Evolutionary conservation across 1,140 invertebrate genomes (phyloP).

Genomic region (Calliopsis andreniformis): DNA sequence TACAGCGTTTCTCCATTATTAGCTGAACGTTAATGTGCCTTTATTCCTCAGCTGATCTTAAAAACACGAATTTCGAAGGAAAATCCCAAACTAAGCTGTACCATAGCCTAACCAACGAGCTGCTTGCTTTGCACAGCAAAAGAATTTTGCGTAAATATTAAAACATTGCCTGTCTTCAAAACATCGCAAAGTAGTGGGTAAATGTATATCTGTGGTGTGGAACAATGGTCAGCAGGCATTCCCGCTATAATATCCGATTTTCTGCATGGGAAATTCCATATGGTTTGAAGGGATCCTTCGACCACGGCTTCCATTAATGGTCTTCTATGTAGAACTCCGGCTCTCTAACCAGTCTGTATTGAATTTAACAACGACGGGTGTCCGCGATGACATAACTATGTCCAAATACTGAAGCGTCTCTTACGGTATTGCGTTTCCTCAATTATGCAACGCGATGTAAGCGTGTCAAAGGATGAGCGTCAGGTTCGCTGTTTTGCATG

Average conservation of each 20-base stretch:
- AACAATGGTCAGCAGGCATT: background rate
- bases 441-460: slow-evolving; percentile 36
- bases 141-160: background rate
- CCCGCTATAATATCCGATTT: slow-evolving; percentile 26
- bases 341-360: background rate
- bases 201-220: slow-evolving; percentile 10
- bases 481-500: slow-evolving; percentile 30
- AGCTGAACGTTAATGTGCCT: no score
- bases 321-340: slow-evolving; percentile 18
- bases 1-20: background rate
- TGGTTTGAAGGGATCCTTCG: slow-evolving; percentile 28
- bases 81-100: background rate
- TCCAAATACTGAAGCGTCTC: slow-evolving; percentile 21
- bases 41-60: background rate
- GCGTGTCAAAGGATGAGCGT: slow-evolving; percentile 34
- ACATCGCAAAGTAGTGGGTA: background rate
- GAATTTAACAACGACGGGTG: background rate
- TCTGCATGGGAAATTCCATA: slow-evolving; percentile 41
- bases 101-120: background rate
- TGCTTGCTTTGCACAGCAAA: background rate
- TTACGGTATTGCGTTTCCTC: slow-evolving; percentile 15
- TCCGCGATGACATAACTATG: slow-evolving; percentile 33
- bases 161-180: slow-evolving; percentile 5
- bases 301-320: slow-evolving; percentile 27
- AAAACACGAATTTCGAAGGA: background rate